Conservation (phyloP, 2,797 vertebrate species). For the Mormyrops boulengeri region DNA sequence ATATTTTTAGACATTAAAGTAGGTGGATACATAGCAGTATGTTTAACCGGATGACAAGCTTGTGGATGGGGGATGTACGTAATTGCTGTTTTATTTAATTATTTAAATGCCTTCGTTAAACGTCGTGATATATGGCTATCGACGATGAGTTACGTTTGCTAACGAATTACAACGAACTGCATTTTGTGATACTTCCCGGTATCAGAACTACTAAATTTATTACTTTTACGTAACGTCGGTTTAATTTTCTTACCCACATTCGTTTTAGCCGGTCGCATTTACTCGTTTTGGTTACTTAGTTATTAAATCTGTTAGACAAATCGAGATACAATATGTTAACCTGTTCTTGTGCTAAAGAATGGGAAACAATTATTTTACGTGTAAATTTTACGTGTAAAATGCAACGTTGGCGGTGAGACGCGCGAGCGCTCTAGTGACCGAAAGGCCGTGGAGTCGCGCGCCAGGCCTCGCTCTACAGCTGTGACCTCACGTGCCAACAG, state of each 20-base stretch:
- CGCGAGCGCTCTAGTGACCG: background rate
- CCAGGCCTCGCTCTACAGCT: background rate
- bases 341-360: background rate
- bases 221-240: background rate
- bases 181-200: background rate
- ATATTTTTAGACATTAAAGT: background rate
- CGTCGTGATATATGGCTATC: background rate
- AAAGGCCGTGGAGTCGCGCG: background rate
- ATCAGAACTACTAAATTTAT: background rate
- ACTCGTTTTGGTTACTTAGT: background rate
- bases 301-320: background rate
- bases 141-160: background rate
- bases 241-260: background rate
- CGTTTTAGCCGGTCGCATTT: background rate
- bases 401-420: background rate
- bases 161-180: background rate
- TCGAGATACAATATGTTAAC: background rate
- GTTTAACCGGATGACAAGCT: constrained; percentile 72
- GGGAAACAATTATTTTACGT: background rate
- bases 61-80: constrained; percentile 76
- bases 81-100: background rate
- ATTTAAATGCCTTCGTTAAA: background rate
- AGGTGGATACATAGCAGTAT: constrained; percentile 39
- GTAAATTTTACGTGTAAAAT: background rate
- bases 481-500: background rate